Base-by-base conservation (phyloP, 2,888 invertebrate genomes). In the Ommatoiulus sabulosus region DNA sequence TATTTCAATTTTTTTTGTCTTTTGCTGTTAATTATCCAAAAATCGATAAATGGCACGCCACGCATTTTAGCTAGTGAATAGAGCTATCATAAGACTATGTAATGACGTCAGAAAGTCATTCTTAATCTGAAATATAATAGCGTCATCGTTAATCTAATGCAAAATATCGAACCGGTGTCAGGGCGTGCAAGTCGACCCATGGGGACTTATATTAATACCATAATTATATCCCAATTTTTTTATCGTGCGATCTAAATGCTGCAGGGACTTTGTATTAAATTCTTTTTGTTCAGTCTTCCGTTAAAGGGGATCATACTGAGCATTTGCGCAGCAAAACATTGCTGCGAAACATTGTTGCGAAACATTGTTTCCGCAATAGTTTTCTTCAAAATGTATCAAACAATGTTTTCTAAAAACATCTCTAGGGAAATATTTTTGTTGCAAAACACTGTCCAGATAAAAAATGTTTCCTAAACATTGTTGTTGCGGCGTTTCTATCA, bases 41-140 rank as follows among this genome's bases (percentile, higher is more conserved):
- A 72, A 72, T 72, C 72, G 72, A 72, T 72, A 72, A 72, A 72
- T 24, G 15, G n/a, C n/a, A 63, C 20, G 20, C 63, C 20, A 20
- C 10, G 72, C 72, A 72, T 24, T 10, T 72, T 3, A 0, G 24
- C 72, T 24, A 72, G 72, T 24, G 72, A 24, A 72, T 72, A 72
- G 24, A 72, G 24, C 24, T 72, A 72, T 72, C 72, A 72, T 72
- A 63, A 63, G 24, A 12, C 72, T 24, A 7, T 72, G 24, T 72
- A 72, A 72, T 72, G 72, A 72, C 72, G 72, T 72, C 72, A 24
- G 72, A 72, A 72, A n/a, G 72, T 72, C 72, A 24, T n/a, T 72
- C 24, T 72, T 72, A 72, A 72, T 72, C 72, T 72, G 72, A 72
- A 72, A 72, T 72, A 72, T 72, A 72, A 72, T 72, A 72, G 72